phyloP scores from a whole-genome alignment of 2,888 invertebrate species.

The Nipponacmea schrenckii region DNA sequence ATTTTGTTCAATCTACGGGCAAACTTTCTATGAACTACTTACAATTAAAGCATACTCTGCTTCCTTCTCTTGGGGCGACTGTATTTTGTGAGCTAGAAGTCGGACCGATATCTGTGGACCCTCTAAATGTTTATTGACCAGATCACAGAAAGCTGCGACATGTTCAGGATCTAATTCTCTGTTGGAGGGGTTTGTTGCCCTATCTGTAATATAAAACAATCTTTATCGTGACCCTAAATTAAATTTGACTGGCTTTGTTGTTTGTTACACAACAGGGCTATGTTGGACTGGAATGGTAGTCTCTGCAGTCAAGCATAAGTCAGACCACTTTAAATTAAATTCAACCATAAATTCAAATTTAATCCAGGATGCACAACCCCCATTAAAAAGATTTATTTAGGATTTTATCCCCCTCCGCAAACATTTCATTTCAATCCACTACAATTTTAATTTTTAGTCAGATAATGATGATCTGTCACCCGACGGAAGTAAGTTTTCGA shows the following conservation, averaged over 20 bases:
- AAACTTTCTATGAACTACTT: too few relatives aligned
- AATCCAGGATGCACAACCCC: neutral
- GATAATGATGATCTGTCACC: too few relatives aligned
- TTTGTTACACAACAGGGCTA: too few relatives aligned
- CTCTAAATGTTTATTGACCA: conserved; percentile 81
- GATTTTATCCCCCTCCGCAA: too few relatives aligned
- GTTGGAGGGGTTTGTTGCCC: conserved; percentile 84
- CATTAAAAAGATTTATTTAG: too few relatives aligned
- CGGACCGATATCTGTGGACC: conserved; percentile 86
- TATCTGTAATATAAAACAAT: conserved; percentile 69
- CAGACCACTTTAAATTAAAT: too few relatives aligned
- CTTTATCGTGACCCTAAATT: neutral
- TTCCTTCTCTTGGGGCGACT: conserved; percentile 83
- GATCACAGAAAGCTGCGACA: conserved; percentile 84
- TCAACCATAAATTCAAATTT: too few relatives aligned
- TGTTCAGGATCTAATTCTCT: conserved; percentile 83
- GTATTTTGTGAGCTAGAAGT: conserved; percentile 85
- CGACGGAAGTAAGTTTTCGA: too few relatives aligned
- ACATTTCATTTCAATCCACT: too few relatives aligned
- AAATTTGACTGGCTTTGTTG: too few relatives aligned
- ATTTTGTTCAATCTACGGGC: too few relatives aligned
- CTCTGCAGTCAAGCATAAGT: neutral
- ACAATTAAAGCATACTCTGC: conserved; percentile 84
- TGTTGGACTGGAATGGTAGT: neutral
- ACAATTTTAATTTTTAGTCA: too few relatives aligned